Conservation (phyloP, 2,888 invertebrate genomes). For the Maniola hyperantus region DNA sequence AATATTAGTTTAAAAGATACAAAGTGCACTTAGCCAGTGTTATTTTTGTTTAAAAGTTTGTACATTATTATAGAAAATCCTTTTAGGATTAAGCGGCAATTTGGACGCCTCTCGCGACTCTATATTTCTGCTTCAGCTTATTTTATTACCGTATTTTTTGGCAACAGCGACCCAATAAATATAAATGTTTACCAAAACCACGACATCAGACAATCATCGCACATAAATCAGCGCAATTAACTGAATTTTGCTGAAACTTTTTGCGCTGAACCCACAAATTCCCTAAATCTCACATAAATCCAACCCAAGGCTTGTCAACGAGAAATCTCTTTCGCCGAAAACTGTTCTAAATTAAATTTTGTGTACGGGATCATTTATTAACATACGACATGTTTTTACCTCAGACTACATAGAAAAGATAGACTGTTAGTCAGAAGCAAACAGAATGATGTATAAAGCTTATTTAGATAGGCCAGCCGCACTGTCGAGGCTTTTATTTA, state of each 20-base stretch:
- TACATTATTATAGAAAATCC: background rate
- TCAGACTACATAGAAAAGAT: background rate
- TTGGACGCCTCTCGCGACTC: background rate
- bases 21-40: no score
- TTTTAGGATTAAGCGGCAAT: background rate
- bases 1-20: no score
- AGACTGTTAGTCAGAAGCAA: background rate
- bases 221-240: constrained; percentile 43
- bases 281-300: constrained; percentile 44
- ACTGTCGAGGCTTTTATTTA: no score
- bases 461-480: background rate
- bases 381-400: constrained; percentile 71
- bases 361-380: constrained; percentile 65
- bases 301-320: constrained; percentile 42
- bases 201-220: constrained; percentile 33
- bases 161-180: constrained; percentile 18
- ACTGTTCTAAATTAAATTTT: constrained; percentile 51
- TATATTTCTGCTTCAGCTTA: constrained; percentile 6
- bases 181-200: constrained; percentile 37
- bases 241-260: constrained; percentile 30
- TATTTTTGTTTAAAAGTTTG: no score
- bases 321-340: constrained; percentile 43
- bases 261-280: constrained; percentile 40
- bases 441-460: background rate
- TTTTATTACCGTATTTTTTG: constrained; percentile 7